Conservation (phyloP, 2,888 invertebrate genomes). For the Tetranychus truncatus region DNA sequence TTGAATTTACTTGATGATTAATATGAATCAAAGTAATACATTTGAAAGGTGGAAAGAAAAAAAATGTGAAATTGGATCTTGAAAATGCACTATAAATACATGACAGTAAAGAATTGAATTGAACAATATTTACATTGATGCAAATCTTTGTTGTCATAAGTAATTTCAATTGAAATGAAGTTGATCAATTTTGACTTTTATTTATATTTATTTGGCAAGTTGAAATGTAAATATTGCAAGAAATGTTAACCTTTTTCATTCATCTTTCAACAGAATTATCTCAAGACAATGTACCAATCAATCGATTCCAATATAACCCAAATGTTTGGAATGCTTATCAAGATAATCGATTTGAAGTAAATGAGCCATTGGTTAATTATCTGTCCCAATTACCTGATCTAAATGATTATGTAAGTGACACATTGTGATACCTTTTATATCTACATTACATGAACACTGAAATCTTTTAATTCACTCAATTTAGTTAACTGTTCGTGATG, state of each 20-base stretch:
- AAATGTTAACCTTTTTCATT: not conserved
- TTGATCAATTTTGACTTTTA: too few species aligned
- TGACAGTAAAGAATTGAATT: too few species aligned
- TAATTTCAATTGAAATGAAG: too few species aligned
- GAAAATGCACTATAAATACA: too few species aligned
- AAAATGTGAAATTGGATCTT: too few species aligned
- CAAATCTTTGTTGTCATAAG: too few species aligned
- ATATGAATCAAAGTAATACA: too few species aligned
- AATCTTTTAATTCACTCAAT: not conserved
- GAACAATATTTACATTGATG: too few species aligned
- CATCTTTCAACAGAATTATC: not conserved
- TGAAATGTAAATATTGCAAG: not conserved
- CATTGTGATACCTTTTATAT: not conserved
- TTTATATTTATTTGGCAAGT: too few species aligned
- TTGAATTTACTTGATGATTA: too few species aligned
- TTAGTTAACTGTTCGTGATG: not conserved
- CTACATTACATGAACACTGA: too few species aligned
- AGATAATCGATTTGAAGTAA: not conserved
- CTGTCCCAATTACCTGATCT: not conserved
- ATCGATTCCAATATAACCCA: not conserved
- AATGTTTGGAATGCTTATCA: not conserved
- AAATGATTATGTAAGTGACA: not conserved
- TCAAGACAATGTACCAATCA: not conserved
- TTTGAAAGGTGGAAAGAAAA: too few species aligned
- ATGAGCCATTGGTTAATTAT: not conserved